Percentiles rank a stretch among this genome's conserved stretches.
Conservation (phyloP, 2,113 vertebrate species). For the Grantiella picta region DNA sequence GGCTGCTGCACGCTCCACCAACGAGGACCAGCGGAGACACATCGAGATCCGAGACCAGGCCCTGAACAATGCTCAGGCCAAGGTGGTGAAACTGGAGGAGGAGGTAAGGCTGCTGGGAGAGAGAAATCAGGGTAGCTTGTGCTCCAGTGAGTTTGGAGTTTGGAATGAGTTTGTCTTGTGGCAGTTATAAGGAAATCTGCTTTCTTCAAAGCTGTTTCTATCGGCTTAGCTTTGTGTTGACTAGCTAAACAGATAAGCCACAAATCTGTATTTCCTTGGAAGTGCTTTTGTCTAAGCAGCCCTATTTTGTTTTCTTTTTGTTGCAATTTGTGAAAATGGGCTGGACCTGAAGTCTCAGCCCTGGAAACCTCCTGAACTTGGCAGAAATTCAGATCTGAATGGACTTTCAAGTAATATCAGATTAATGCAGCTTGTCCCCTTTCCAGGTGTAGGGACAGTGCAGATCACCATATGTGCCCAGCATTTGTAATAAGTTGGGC, state of each 20-base stretch:
- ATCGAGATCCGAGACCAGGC: slow-evolving; percentile 98
- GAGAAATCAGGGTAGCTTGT: not conserved
- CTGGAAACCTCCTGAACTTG: not conserved
- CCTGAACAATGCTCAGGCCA: slow-evolving; percentile 94
- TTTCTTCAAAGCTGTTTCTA: not conserved
- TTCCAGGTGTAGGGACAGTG: slow-evolving; percentile 2
- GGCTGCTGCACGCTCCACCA: slow-evolving; percentile 85
- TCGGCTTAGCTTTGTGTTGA: not conserved
- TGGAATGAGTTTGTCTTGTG: not conserved
- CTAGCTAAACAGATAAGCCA: slow-evolving; percentile 19
- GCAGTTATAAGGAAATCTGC: not conserved
- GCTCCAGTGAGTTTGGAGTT: not conserved
- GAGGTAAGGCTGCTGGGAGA: slow-evolving; percentile 78
- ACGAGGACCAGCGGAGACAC: slow-evolving; percentile 94
- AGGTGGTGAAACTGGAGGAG: slow-evolving; percentile 97
- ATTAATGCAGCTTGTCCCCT: not conserved
- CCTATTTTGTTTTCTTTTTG: not conserved
- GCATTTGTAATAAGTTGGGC: not conserved
- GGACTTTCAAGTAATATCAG: not conserved
- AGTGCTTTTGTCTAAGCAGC: not conserved
- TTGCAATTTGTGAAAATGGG: slow-evolving; percentile 13
- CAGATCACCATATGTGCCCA: not conserved
- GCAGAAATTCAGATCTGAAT: not conserved
- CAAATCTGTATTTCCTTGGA: slow-evolving; percentile 11
- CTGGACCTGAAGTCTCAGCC: slow-evolving; percentile 2